Evolutionary conservation across 2,113 vertebrate species (phyloP), one percentile per base, ranked within the genome.

Genomic region (Asarcornis scutulata): DNA sequence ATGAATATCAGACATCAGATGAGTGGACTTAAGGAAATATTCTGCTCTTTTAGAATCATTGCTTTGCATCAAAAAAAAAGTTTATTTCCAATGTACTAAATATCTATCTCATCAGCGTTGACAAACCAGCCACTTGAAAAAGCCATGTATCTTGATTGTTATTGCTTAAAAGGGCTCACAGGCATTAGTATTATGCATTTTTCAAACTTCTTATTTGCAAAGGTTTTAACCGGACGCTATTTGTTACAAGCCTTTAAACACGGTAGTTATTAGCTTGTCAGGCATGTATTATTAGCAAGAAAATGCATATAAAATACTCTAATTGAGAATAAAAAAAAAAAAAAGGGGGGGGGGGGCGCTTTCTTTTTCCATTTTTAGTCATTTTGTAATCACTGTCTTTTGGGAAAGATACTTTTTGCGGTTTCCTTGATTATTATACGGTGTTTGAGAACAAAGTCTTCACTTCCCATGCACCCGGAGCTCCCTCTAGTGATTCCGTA

Each of bases 401-500:
- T 56, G 72, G 75, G 67, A 92, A 80, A 86, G 20, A 9, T 81
- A 34, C 89, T 93, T 91, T 71, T 90, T 77, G 36, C 46, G 21
- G 11, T 46, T 91, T 95, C 52, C 75, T 63, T 77, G 36, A 63
- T 18, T 64, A 91, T 40, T 76, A 16, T 8, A 3, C 48, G 15
- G 86, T 74, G 67, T 46, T 72, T 58, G 58, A 93, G 73, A 95
- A 93, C 56, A 96, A 95, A 96, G 50, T 40, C 7, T 84, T 95
- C 44, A 32, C 16, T 93, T 95, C 81, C 26, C 29, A 3, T 92
- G 97, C 97, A 86, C 95, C 96, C 94, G 96, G 97, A 98, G 98
- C 97, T 98, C 98, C 98, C 98, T 98, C 98, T 97, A 98, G 97
- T 91, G 98, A 95, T 34, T n/a, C 76, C 72, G 16, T 22, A 60